Evolutionary conservation across 2,888 invertebrate species (phyloP).

Genomic region (Hirtodrosophila histrioides): DNA sequence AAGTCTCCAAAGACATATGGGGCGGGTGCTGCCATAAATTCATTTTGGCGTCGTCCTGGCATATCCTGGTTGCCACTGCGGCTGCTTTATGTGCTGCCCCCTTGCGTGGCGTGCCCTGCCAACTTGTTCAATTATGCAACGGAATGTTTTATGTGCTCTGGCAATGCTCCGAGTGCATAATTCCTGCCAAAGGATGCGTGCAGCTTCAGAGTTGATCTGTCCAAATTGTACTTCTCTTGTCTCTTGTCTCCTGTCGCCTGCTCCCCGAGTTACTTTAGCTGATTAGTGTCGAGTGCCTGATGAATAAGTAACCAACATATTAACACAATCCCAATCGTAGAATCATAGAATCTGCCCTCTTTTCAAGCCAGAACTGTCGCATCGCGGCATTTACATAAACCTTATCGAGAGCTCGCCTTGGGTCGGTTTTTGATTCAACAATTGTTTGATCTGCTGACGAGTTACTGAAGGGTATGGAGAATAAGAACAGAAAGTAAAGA

Average conservation of each 20-base stretch:
- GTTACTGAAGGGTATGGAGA: conserved; percentile 45
- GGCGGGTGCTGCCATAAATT: conserved; percentile 74
- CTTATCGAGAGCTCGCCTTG: conserved; percentile 20
- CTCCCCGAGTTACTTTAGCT: conserved; percentile 64
- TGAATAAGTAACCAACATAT: conserved; percentile 69
- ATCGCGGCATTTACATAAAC: conserved; percentile 50
- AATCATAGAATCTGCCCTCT: not conserved
- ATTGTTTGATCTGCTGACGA: conserved; percentile 67
- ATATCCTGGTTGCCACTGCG: conserved; percentile 21
- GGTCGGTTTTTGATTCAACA: conserved; percentile 33
- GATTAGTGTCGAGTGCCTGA: conserved; percentile 76
- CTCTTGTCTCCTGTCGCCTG: conserved; percentile 10
- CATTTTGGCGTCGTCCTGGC: conserved; percentile 43
- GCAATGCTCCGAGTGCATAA: conserved; percentile 59
- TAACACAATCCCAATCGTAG: conserved; percentile 39
- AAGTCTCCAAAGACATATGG: conserved; percentile 76
- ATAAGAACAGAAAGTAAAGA: conserved; percentile 26
- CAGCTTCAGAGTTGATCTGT: conserved; percentile 4
- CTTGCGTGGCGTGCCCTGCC: conserved; percentile 30
- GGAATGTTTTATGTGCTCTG: conserved; percentile 76
- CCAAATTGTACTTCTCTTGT: conserved; percentile 15
- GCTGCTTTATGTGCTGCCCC: not conserved
- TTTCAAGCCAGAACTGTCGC: conserved; percentile 2
- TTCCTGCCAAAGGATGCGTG: conserved; percentile 64
- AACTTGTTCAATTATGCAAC: conserved; percentile 82